phyloP scores from a whole-genome alignment of 1,140 invertebrate species.

The Thaumatotibia leucotreta region DNA sequence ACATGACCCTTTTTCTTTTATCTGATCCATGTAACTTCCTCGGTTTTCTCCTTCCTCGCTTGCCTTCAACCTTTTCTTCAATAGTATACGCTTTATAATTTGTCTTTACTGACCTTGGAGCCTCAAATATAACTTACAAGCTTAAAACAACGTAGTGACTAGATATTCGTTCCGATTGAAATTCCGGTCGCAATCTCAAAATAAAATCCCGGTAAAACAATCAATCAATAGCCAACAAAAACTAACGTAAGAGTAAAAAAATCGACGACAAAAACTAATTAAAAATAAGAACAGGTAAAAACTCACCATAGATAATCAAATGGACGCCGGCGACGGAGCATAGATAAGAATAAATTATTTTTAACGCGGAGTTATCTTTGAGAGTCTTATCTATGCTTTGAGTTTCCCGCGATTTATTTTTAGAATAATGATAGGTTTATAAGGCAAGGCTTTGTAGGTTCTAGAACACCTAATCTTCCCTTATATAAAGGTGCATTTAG shows the following conservation, averaged over 20 bases:
- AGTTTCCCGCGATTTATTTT: not conserved
- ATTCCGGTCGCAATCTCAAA: not conserved
- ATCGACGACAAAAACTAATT: not conserved
- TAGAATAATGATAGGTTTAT: not conserved
- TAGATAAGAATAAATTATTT: not conserved
- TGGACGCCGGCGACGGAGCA: not conserved
- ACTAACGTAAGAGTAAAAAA: not conserved
- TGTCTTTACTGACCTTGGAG: no score
- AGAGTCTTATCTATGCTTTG: conserved; percentile 3
- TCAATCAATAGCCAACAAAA: not conserved
- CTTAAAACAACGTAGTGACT: no score
- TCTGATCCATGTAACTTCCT: no score
- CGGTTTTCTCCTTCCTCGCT: no score
- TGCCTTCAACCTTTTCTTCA: no score
- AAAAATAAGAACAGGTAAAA: conserved; percentile 3
- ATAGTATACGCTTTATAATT: no score
- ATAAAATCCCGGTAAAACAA: not conserved
- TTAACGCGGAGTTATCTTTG: not conserved
- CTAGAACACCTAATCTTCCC: not conserved
- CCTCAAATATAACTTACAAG: no score
- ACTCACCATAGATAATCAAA: conserved; percentile 1
- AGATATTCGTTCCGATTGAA: no score
- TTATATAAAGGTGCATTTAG: no score
- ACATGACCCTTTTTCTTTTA: no score
- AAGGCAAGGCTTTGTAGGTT: not conserved